Evolutionary conservation across 1,140 invertebrate species (phyloP).

Genomic region (Ptiloglossa arizonensis): DNA sequence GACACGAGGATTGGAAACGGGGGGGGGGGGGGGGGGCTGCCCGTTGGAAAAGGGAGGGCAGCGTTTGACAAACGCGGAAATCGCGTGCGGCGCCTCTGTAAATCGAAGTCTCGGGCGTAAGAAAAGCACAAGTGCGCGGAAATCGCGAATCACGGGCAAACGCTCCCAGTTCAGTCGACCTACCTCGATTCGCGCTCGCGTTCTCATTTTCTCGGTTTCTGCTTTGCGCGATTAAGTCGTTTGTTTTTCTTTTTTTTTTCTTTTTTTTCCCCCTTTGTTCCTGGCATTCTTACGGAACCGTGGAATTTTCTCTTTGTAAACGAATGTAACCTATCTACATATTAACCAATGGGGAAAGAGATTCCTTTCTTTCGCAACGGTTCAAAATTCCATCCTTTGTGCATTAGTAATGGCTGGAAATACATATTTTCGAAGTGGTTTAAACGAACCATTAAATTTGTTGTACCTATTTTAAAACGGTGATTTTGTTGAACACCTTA

Average conservation of each 20-base stretch:
- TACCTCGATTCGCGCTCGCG: slow-evolving; percentile 4
- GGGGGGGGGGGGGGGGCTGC: too few relatives aligned
- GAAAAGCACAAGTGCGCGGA: slow-evolving; percentile 51
- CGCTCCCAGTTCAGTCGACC: slow-evolving; percentile 31
- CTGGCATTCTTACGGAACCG: neutral
- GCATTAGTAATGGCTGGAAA: too few relatives aligned
- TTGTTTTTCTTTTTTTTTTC: neutral
- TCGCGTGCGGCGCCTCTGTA: slow-evolving; percentile 57
- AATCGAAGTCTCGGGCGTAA: slow-evolving; percentile 52
- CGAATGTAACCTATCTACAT: neutral
- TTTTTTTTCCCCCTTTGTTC: neutral
- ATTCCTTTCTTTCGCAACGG: neutral
- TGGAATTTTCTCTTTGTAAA: slow-evolving; percentile 1
- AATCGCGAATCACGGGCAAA: slow-evolving; percentile 64
- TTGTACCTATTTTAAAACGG: too few relatives aligned
- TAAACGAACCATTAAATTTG: neutral
- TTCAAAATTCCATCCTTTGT: neutral
- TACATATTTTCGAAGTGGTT: too few relatives aligned
- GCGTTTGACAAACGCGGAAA: slow-evolving; percentile 61
- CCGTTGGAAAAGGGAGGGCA: slow-evolving; percentile 20
- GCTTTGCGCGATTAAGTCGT: slow-evolving; percentile 19
- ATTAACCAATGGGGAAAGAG: slow-evolving; percentile 2
- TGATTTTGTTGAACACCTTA: too few relatives aligned
- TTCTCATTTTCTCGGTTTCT: slow-evolving; percentile 45
- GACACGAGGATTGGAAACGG: slow-evolving; percentile 59